A percentile compares a stretch with the other conserved stretches of the same genome.
phyloP scores from a whole-genome alignment of 2,888 invertebrate genomes.

The Laspeyria flexula region DNA sequence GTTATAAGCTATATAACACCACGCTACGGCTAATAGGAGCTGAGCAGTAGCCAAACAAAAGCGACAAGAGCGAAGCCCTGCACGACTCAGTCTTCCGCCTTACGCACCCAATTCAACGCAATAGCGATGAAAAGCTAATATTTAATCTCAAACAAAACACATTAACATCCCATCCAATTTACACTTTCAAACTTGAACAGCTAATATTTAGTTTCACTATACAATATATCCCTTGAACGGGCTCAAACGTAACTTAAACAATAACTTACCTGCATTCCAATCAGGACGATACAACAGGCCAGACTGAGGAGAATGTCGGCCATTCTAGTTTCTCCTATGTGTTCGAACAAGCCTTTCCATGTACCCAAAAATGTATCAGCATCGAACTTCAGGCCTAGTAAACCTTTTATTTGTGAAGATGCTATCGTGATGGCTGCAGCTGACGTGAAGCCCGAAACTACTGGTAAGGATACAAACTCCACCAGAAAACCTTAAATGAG shows the following conservation, averaged over 20 bases:
- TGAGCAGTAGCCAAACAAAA: too few relatives aligned
- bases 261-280: constrained; percentile 86
- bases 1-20: too few relatives aligned
- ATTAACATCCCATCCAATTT: not conserved
- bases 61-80: too few relatives aligned
- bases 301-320: constrained; percentile 88
- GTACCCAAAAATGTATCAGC: constrained; percentile 88
- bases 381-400: constrained; percentile 87
- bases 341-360: constrained; percentile 83
- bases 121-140: too few relatives aligned
- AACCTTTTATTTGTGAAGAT: constrained; percentile 90
- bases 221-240: not conserved
- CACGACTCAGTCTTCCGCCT: too few relatives aligned
- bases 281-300: constrained; percentile 86
- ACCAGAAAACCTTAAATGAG: constrained; percentile 88
- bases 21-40: too few relatives aligned
- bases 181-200: not conserved
- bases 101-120: too few relatives aligned
- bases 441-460: constrained; percentile 91
- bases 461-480: constrained; percentile 91
- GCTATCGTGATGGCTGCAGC: constrained; percentile 92
- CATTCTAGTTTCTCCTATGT: constrained; percentile 83
- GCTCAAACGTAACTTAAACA: not conserved
- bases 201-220: not conserved
- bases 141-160: not conserved